These are phyloP conservation scores for Ifrita kowaldi DNA, from an alignment of 2,113 vertebrate genomes.

Conservation along the genomic window DNA sequence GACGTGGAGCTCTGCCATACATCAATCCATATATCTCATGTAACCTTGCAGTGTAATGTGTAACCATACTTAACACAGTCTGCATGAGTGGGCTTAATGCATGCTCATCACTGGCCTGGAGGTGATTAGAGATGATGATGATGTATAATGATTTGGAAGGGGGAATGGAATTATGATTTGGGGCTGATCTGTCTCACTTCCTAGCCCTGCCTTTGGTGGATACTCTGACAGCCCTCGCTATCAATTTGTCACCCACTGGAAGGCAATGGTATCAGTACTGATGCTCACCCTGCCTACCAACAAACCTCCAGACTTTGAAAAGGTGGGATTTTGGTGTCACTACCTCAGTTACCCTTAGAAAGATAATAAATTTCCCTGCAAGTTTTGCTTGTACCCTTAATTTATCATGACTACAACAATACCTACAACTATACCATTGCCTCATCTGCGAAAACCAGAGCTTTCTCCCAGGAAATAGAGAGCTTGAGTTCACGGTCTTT, in stretches of 20 bases:
- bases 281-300: fast-evolving
- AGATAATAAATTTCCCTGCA: not conserved
- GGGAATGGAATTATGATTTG: not conserved
- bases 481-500: not conserved
- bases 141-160: not conserved
- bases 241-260: not conserved
- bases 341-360: not conserved
- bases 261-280: not conserved
- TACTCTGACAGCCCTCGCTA: not conserved
- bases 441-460: not conserved
- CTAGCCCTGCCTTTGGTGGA: not conserved
- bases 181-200: not conserved
- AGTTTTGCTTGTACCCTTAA: not conserved
- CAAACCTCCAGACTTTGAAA: not conserved
- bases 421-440: not conserved
- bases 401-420: not conserved
- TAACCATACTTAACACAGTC: not conserved
- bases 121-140: not conserved
- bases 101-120: not conserved
- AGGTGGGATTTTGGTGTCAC: fast-evolving
- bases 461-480: not conserved
- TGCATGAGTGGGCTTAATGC: not conserved
- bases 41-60: not conserved
- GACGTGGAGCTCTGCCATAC: not conserved
- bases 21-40: not conserved